Percentiles rank a stretch among this genome's conserved stretches.
Conservation (phyloP, 2,888 invertebrate genomes). For the Cosmorhoe ocellata region DNA sequence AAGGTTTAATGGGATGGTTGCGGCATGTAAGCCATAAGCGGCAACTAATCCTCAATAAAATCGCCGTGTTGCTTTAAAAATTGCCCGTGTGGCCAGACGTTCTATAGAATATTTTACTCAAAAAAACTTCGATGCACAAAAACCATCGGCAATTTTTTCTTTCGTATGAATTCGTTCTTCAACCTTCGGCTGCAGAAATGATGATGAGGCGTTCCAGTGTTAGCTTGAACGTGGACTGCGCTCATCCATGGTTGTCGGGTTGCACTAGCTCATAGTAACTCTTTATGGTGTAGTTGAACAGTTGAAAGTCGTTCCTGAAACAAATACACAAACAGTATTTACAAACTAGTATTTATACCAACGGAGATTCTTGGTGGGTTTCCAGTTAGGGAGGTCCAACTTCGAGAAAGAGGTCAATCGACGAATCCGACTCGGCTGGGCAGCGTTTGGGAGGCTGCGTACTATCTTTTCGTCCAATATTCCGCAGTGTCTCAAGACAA, state of each 20-base stretch:
- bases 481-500: no score
- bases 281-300: slow-evolving; percentile 92
- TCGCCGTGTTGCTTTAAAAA: neutral
- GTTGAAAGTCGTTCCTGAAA: slow-evolving; percentile 91
- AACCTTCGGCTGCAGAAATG: slow-evolving; percentile 4
- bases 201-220: slow-evolving; percentile 23
- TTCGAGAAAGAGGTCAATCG: no score
- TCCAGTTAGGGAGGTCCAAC: no score
- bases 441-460: no score
- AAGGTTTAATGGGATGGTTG: no score
- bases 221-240: slow-evolving; percentile 6
- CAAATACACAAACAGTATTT: no score
- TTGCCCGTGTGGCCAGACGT: neutral
- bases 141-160: neutral
- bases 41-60: no score
- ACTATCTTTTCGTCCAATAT: no score
- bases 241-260: slow-evolving; percentile 65
- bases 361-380: no score
- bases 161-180: neutral
- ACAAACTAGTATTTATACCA: neutral
- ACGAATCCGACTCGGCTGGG: no score
- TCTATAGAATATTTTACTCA: neutral
- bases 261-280: slow-evolving; percentile 85
- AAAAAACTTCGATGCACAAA: slow-evolving; percentile 1
- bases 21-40: no score